Conservation (phyloP, 2,113 vertebrate species). For the Trematomus loennbergii region DNA sequence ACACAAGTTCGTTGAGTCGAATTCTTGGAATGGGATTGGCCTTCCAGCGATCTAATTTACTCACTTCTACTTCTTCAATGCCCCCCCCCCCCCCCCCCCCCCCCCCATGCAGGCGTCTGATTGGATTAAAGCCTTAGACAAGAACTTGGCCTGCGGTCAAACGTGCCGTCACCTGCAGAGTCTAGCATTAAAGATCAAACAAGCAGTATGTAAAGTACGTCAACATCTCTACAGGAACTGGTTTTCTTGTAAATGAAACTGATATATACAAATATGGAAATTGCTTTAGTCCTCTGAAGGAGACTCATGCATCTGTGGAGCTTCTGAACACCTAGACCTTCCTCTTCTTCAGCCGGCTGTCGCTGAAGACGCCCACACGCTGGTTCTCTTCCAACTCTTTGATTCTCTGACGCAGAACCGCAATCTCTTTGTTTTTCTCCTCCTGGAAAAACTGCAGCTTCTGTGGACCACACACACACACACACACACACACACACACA, state of each 20-base stretch:
- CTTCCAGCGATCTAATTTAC: constrained; percentile 5
- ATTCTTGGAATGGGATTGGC: constrained; percentile 30
- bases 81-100: background rate
- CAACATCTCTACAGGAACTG: background rate
- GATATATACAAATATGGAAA: background rate
- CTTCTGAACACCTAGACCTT: constrained; percentile 30
- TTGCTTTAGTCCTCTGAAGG: background rate
- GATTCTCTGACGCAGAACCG: constrained; percentile 70
- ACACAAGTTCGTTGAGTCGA: constrained; percentile 2
- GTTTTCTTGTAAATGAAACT: background rate
- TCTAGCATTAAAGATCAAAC: background rate
- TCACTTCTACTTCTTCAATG: background rate
- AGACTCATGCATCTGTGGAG: background rate
- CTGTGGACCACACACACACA: constrained; percentile 49
- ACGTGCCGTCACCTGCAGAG: constrained; percentile 25
- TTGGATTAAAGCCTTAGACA: constrained; percentile 69
- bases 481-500: background rate
- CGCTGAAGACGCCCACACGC: background rate
- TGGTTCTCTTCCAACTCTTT: constrained; percentile 72
- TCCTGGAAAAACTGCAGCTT: constrained; percentile 77
- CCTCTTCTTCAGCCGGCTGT: constrained; percentile 56
- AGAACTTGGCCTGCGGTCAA: constrained; percentile 14
- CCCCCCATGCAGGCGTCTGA: constrained; percentile 34
- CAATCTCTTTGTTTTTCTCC: constrained; percentile 75
- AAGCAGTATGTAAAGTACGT: background rate